A percentile compares a stretch with the other conserved stretches of the same genome.
Conservation (phyloP, 2,113 vertebrate genomes). For the Pandion haliaetus region DNA sequence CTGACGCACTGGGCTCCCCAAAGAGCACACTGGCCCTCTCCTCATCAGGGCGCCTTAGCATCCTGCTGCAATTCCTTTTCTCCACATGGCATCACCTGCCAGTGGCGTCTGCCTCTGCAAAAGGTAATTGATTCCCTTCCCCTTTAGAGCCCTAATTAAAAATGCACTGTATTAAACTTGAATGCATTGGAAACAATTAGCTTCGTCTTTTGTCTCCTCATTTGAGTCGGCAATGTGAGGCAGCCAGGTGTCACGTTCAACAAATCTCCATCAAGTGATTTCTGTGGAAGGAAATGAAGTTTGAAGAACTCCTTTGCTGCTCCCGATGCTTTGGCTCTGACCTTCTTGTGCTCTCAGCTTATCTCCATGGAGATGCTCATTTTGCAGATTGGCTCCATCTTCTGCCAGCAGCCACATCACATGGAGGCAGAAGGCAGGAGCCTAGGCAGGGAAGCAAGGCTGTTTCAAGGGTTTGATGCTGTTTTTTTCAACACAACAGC, state of each 20-base stretch:
- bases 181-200: slow-evolving; percentile 75
- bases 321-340: slow-evolving; percentile 23
- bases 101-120: slow-evolving; percentile 1
- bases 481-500: neutral
- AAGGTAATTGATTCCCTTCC: slow-evolving; percentile 63
- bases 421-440: neutral
- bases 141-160: slow-evolving; percentile 72
- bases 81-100: neutral
- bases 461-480: neutral
- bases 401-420: neutral
- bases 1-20: neutral
- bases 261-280: slow-evolving; percentile 71
- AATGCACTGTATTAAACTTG: slow-evolving; percentile 62
- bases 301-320: slow-evolving; percentile 64
- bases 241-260: slow-evolving; percentile 74
- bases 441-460: neutral
- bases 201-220: slow-evolving; percentile 72
- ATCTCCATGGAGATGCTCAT: slow-evolving; percentile 59
- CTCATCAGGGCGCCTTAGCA: neutral
- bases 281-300: slow-evolving; percentile 60
- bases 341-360: slow-evolving; percentile 1
- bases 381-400: slow-evolving; percentile 40
- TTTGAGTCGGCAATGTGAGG: slow-evolving; percentile 31
- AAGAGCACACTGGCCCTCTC: neutral
- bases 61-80: neutral